These are phyloP conservation scores for Lepidothrix coronata DNA, from an alignment of 2,113 vertebrate species.

Conservation along the genomic window DNA sequence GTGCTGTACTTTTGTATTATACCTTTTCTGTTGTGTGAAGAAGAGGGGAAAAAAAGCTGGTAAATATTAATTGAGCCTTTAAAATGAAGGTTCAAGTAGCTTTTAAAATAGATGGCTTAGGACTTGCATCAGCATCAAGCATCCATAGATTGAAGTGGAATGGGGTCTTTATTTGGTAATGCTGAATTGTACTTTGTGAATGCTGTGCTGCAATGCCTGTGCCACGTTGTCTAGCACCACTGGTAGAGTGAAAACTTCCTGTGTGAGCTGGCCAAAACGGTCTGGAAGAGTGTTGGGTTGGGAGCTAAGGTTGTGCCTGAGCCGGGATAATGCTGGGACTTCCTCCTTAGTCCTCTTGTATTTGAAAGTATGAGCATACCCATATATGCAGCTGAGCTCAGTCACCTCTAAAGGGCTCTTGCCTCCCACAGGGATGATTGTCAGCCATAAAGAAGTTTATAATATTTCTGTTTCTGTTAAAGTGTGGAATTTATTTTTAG, in stretches of 20 bases:
- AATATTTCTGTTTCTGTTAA: not conserved
- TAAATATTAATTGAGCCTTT: not conserved
- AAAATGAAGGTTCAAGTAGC: not conserved
- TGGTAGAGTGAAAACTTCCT: not conserved
- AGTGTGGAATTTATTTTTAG: not conserved
- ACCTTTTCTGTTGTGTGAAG: not conserved
- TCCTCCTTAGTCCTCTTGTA: not conserved
- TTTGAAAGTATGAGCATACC: not conserved
- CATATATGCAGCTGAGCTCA: not conserved
- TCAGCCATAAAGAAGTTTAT: not conserved
- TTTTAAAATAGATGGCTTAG: not conserved
- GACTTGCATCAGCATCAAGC: not conserved
- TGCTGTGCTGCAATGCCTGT: not conserved
- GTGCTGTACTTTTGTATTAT: not conserved
- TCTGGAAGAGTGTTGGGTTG: not conserved
- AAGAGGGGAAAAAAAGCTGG: not conserved
- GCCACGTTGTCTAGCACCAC: accelerated
- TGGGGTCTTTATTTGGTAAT: not conserved
- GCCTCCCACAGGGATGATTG: not conserved
- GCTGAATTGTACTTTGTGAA: not conserved
- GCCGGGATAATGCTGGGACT: accelerated
- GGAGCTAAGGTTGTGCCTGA: not conserved
- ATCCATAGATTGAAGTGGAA: not conserved
- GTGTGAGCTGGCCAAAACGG: not conserved
- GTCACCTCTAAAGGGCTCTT: not conserved